A percentile compares a stretch with the other conserved stretches of the same genome.
Conservation (phyloP, 2,797 vertebrate species). For the Centropyge bicolor region DNA sequence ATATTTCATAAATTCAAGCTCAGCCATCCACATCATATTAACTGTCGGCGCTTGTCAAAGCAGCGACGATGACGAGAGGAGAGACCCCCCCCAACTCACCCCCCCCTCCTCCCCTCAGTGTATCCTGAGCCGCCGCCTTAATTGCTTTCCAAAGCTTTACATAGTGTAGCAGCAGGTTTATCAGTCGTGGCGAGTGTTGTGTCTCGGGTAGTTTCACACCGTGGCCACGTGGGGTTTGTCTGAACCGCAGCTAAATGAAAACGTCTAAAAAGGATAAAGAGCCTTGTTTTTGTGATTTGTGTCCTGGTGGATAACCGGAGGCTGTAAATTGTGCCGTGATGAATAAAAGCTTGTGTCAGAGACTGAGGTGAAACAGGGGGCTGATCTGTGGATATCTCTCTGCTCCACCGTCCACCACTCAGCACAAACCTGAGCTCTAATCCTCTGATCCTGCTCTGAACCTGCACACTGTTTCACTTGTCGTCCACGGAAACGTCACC, state of each 20-base stretch:
- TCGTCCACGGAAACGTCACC: constrained; percentile 23
- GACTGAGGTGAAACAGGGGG: background rate
- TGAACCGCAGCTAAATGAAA: constrained; percentile 41
- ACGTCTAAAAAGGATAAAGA: constrained; percentile 34
- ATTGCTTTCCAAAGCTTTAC: constrained; percentile 78
- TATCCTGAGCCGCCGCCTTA: constrained; percentile 56
- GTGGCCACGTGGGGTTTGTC: constrained; percentile 27
- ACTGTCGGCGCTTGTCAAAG: constrained; percentile 69
- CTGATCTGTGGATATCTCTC: constrained; percentile 6
- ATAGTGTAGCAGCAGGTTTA: constrained; percentile 51
- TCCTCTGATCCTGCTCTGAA: constrained; percentile 57
- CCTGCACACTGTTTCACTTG: constrained; percentile 33
- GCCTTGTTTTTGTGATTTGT: constrained; percentile 30
- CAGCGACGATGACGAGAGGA: constrained; percentile 41
- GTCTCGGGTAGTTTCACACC: constrained; percentile 38
- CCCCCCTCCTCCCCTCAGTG: constrained; percentile 17
- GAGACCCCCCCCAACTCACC: constrained; percentile 3
- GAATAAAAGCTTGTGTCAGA: constrained; percentile 18
- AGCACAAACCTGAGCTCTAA: constrained; percentile 63
- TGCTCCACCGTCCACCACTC: constrained; percentile 61
- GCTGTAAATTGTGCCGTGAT: constrained; percentile 9
- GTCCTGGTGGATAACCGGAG: background rate
- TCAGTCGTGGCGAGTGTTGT: constrained; percentile 41
- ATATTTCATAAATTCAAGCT: constrained; percentile 82
- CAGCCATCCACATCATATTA: constrained; percentile 71